Evolutionary conservation across 2,888 invertebrate genomes (phyloP), one percentile per base, ranked within the genome.

Genomic region (Protonemura montana): DNA sequence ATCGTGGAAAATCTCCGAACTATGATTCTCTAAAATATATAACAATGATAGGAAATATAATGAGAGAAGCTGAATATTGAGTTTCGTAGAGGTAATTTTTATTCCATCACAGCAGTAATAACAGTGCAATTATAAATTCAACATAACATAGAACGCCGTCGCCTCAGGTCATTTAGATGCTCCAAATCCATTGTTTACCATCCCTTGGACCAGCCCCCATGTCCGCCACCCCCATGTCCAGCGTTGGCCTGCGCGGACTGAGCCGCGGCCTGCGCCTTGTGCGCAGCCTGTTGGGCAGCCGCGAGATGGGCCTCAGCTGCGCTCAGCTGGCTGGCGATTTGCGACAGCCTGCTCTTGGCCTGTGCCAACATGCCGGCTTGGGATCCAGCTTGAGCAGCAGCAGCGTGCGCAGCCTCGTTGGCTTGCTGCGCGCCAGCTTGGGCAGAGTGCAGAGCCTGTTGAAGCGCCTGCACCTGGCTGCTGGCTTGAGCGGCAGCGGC

Each of bases 161-260:
- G 59, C 13, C 21, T 16, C 59, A 21, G 16, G 59, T 59, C 59
- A 7, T 13, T 10, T 35, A 3, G 35, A 35, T 6, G 35, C 3
- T 3, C 35, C 35, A 35, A 35, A 35, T 59, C 59, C 7, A 6
- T 35, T 59, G 59, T 78, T 13, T 78, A 78, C 78, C 78, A 78
- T 16, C 78, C 78, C 78, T 78, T 78, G 78, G 78, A 78, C 78
- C 78, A 78, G 2, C 78, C 78, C 78, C 78, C 78, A n/a, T 78
- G 78, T 78, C 78, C 78, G n/a, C 78, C 78, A 78, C 78, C 78
- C 27, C 78, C 78, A 6, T 10, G 7, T 27, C 78, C 28, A 26
- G 78, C 78, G 10, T 78, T 28, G 28, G 78, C 78, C 78, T 78
- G 26, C 78, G 78, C 78, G 5, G 78, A 78, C 78, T 26, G 27